Conservation (phyloP, 1,140 invertebrate genomes). For the Drosophila obscura region DNA sequence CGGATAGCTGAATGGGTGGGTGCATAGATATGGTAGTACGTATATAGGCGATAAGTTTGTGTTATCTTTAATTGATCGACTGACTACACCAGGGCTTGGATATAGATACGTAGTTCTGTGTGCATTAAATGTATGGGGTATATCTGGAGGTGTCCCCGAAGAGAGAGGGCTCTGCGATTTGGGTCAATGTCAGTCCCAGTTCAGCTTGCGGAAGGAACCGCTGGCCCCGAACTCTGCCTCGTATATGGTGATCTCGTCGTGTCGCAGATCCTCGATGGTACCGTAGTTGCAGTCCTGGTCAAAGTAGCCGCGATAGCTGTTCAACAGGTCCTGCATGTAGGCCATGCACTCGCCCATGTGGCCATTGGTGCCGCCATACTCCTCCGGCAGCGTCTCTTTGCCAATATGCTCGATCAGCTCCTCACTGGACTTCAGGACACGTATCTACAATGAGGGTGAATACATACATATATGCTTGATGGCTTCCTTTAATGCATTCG, state of each 20-base stretch:
- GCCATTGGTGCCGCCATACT: slow-evolving; percentile 86
- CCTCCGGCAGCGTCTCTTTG: slow-evolving; percentile 85
- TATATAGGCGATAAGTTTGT: slow-evolving; percentile 49
- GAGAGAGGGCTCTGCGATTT: slow-evolving; percentile 3
- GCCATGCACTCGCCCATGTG: slow-evolving; percentile 84
- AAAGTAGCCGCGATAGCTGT: slow-evolving; percentile 84
- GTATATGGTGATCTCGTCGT: slow-evolving; percentile 86
- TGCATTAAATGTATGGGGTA: slow-evolving; percentile 11
- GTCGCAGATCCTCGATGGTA: slow-evolving; percentile 86
- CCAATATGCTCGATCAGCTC: slow-evolving; percentile 85
- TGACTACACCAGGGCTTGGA: slow-evolving; percentile 39
- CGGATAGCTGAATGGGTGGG: not conserved
- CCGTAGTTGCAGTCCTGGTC: slow-evolving; percentile 85
- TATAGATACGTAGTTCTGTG: slow-evolving; percentile 11
- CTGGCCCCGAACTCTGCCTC: slow-evolving; percentile 86
- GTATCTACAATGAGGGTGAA: slow-evolving; percentile 39
- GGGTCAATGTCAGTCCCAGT: slow-evolving; percentile 65
- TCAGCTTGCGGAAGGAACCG: slow-evolving; percentile 86
- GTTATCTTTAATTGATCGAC: slow-evolving; percentile 73
- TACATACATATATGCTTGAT: not conserved
- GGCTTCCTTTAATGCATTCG: too few relatives aligned
- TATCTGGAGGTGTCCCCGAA: not conserved
- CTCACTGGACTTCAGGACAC: slow-evolving; percentile 76
- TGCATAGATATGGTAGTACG: slow-evolving; percentile 23
- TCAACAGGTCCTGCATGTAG: slow-evolving; percentile 86